A percentile compares a stretch with the other conserved stretches of the same genome.
Evolutionary conservation across 2,888 invertebrate genomes (phyloP).

Genomic region (Metacarcinus magister): DNA sequence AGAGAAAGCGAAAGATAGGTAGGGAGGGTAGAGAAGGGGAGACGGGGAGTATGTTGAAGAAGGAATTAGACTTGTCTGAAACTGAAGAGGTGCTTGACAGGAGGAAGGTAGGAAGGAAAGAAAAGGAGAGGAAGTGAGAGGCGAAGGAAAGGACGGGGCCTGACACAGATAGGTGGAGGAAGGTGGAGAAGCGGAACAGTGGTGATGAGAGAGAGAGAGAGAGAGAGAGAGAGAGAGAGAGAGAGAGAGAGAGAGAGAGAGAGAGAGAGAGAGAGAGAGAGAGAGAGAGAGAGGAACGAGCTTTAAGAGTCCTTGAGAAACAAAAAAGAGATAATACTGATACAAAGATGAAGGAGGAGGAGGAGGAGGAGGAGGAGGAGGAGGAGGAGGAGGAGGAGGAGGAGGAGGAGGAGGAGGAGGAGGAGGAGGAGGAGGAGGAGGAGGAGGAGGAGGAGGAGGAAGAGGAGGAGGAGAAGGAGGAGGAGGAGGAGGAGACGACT

Average conservation of each 20-base stretch:
- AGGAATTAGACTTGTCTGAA: not conserved
- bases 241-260: conserved; percentile 18
- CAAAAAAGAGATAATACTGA: not conserved
- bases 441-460: not conserved
- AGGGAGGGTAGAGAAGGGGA: not conserved
- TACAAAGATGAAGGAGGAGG: not conserved
- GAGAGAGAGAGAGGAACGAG: not conserved
- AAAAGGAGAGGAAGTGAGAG: not conserved
- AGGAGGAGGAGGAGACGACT: not conserved
- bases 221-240: not conserved
- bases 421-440: not conserved
- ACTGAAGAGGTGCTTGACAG: not conserved
- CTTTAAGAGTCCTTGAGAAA: not conserved
- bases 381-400: not conserved
- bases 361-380: not conserved
- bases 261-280: conserved; percentile 29
- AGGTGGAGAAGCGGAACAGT: not conserved
- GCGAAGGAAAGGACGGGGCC: not conserved
- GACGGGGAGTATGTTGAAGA: not conserved
- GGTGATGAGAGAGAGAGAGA: not conserved
- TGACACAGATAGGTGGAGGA: not conserved
- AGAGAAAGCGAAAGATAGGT: not conserved
- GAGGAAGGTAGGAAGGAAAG: not conserved
- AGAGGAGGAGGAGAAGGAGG: not conserved
- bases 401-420: not conserved